A percentile compares a stretch with the other conserved stretches of the same genome.
Conservation (phyloP, 2,797 vertebrate genomes). For the Pogoniulus pusillus region DNA sequence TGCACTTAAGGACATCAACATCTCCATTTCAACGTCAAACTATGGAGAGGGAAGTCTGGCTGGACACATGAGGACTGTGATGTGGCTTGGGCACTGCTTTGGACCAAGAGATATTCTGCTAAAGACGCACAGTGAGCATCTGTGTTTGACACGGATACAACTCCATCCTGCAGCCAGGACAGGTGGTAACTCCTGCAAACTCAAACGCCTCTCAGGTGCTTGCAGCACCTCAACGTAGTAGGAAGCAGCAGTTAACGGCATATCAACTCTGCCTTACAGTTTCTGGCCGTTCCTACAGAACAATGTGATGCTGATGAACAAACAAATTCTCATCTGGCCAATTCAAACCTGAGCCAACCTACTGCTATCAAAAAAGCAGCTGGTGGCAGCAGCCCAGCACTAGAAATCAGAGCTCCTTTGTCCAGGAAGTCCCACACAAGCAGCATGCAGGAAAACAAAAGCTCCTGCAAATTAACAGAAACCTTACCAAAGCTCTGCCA, state of each 20-base stretch:
- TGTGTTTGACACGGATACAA: neutral
- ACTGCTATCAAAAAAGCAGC: neutral
- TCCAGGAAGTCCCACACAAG: neutral
- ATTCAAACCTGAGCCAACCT: neutral
- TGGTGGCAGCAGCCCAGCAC: neutral
- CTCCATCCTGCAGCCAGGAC: neutral
- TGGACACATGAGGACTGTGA: neutral
- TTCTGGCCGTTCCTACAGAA: neutral
- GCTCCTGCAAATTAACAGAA: neutral
- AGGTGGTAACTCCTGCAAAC: neutral
- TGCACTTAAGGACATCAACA: neutral
- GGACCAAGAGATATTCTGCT: neutral
- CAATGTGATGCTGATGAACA: neutral
- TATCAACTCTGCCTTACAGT: neutral
- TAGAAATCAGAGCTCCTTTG: neutral
- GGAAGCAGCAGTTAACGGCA: neutral
- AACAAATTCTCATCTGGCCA: neutral
- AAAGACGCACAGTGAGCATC: neutral
- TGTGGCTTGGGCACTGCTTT: neutral
- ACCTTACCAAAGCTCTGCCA: neutral
- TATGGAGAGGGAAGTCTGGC: neutral
- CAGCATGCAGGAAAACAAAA: neutral
- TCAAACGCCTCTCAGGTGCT: neutral
- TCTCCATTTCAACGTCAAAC: neutral
- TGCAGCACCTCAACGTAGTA: neutral